These are phyloP conservation scores for Lycophotia porphyrea DNA, from an alignment of 2,888 invertebrate genomes.

Conservation along the genomic window DNA sequence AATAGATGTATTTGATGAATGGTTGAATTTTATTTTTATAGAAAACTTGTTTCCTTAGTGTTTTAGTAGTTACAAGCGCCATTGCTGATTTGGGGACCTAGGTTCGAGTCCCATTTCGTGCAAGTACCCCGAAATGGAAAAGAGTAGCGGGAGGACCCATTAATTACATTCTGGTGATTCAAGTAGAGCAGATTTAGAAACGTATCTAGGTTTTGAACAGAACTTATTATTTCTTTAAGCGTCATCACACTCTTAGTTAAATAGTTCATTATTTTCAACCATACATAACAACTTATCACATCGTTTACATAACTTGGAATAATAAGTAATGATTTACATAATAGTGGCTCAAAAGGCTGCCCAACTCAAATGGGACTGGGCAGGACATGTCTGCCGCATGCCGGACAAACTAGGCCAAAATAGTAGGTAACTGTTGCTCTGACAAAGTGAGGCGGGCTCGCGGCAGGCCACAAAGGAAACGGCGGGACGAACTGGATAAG, in stretches of 20 bases:
- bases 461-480: too few species aligned
- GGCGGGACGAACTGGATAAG: too few species aligned
- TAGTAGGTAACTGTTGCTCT: too few species aligned
- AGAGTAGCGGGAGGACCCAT: neutral
- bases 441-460: too few species aligned
- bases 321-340: neutral
- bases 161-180: neutral
- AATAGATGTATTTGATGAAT: constrained; percentile 72
- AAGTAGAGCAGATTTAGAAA: neutral
- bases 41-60: constrained; percentile 1
- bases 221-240: neutral
- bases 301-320: neutral
- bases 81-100: constrained; percentile 4
- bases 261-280: neutral
- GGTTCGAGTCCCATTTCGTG: neutral
- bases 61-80: neutral
- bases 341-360: too few species aligned
- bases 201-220: neutral
- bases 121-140: neutral
- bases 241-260: neutral
- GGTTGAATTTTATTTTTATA: constrained; percentile 50
- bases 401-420: too few species aligned
- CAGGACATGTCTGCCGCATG: too few species aligned
- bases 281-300: neutral
- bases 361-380: too few species aligned